These are phyloP conservation scores for Priapulus caudatus DNA, from an alignment of 2,888 invertebrate species.

Conservation along the genomic window DNA sequence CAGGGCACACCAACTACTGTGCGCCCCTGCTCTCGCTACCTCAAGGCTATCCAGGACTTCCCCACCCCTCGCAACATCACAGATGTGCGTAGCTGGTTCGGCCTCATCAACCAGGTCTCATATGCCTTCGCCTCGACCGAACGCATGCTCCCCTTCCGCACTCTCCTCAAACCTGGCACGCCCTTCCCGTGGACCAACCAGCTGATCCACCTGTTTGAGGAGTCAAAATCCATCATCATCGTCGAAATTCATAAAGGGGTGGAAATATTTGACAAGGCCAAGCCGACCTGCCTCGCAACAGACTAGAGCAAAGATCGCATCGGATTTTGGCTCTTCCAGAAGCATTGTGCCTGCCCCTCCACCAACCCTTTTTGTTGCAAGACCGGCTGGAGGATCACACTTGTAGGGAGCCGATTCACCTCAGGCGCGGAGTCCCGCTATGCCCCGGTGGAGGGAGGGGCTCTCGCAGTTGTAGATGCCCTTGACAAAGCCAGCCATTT, in stretches of 20 bases:
- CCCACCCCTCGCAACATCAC: no score
- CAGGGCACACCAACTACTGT: slow-evolving; percentile 17
- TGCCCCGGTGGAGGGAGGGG: slow-evolving; percentile 5
- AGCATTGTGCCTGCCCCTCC: neutral
- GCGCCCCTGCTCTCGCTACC: neutral
- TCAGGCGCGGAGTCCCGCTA: slow-evolving; percentile 2
- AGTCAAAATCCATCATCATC: slow-evolving; percentile 12
- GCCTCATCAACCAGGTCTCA: neutral
- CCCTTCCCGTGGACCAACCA: neutral
- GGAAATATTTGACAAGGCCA: slow-evolving; percentile 21
- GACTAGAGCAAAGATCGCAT: slow-evolving; percentile 22
- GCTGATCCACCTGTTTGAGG: slow-evolving; percentile 4
- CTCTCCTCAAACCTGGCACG: slow-evolving; percentile 21
- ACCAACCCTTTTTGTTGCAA: neutral
- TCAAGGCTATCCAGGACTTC: slow-evolving; percentile 5
- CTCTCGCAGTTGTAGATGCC: slow-evolving; percentile 12
- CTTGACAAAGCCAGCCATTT: slow-evolving; percentile 13
- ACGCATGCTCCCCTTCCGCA: slow-evolving; percentile 21
- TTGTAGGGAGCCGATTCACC: slow-evolving; percentile 9
- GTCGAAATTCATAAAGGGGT: slow-evolving; percentile 19
- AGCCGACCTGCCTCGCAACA: slow-evolving; percentile 24
- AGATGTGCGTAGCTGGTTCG: neutral
- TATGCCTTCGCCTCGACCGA: slow-evolving; percentile 17
- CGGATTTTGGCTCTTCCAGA: slow-evolving; percentile 15
- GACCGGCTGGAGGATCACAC: slow-evolving; percentile 5